Percentiles rank a stretch among this genome's conserved stretches.
These are phyloP conservation scores for Erythrocebus patas DNA, from an alignment of 2,113 vertebrate genomes.

Conservation along the genomic window DNA sequence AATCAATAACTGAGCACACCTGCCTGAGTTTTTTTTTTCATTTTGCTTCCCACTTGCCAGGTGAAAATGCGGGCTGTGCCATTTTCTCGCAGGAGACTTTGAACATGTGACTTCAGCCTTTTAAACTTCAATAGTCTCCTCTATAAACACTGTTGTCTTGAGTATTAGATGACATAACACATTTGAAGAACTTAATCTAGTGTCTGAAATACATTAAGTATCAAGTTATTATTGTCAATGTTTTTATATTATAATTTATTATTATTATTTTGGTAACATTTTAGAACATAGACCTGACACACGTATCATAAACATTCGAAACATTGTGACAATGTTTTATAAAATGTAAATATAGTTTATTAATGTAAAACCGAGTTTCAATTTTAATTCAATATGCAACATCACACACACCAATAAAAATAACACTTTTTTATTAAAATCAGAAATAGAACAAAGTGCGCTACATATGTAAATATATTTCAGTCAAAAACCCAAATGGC, in stretches of 20 bases:
- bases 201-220: background rate
- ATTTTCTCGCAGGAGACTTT: background rate
- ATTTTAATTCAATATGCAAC: background rate
- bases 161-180: background rate
- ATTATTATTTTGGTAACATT: background rate
- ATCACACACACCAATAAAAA: background rate
- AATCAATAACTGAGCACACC: background rate
- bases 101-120: background rate
- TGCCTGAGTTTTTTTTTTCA: background rate
- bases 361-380: background rate
- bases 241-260: background rate
- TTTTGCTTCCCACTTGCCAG: background rate
- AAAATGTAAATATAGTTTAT: background rate
- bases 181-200: background rate
- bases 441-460: slow-evolving; percentile 26
- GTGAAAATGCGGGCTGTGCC: background rate
- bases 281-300: background rate
- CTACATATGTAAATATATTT: slow-evolving; percentile 24
- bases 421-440: slow-evolving; percentile 39
- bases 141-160: background rate
- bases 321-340: background rate
- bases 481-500: slow-evolving; percentile 48
- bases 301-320: background rate
- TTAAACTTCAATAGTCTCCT: background rate
- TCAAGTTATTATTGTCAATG: background rate